phyloP scores from a whole-genome alignment of 1,140 invertebrate genomes.

The Mactra quadrangularis region DNA sequence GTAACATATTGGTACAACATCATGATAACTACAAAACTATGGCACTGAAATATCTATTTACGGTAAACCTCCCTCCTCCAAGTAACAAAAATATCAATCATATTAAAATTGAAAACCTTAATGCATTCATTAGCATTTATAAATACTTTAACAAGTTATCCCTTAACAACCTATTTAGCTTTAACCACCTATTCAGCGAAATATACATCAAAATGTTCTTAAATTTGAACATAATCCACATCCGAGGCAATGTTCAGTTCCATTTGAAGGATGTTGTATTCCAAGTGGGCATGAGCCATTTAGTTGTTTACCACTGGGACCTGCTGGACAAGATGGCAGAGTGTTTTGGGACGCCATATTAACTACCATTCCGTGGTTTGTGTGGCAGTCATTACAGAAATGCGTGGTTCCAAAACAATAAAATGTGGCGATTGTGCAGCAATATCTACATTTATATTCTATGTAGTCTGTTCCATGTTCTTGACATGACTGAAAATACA shows the following conservation, averaged over 20 bases:
- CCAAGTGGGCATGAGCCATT: constrained; percentile 53
- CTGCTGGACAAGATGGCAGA: constrained; percentile 61
- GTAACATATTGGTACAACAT: too few relatives aligned
- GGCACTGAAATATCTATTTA: too few relatives aligned
- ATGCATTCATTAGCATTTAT: too few relatives aligned
- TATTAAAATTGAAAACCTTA: too few relatives aligned
- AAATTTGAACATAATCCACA: constrained; percentile 59
- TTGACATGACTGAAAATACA: constrained; percentile 39
- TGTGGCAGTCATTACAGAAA: constrained; percentile 64
- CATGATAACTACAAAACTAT: too few relatives aligned
- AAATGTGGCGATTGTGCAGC: constrained; percentile 59
- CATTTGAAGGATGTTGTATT: constrained; percentile 54
- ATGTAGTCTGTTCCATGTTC: constrained; percentile 63
- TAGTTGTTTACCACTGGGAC: constrained; percentile 57
- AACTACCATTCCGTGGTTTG: neutral
- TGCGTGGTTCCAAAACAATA: constrained; percentile 67
- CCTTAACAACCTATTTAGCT: too few relatives aligned
- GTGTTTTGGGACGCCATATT: neutral
- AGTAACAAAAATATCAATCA: too few relatives aligned
- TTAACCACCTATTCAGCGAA: too few relatives aligned
- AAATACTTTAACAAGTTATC: too few relatives aligned
- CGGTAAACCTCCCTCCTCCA: too few relatives aligned
- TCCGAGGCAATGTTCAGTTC: constrained; percentile 53
- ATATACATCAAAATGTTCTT: constrained; percentile 25
- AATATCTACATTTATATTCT: constrained; percentile 67